Percentiles rank a stretch among this genome's conserved stretches.
Conservation (phyloP, 2,888 invertebrate species). For the Cerceris rybyensis region DNA sequence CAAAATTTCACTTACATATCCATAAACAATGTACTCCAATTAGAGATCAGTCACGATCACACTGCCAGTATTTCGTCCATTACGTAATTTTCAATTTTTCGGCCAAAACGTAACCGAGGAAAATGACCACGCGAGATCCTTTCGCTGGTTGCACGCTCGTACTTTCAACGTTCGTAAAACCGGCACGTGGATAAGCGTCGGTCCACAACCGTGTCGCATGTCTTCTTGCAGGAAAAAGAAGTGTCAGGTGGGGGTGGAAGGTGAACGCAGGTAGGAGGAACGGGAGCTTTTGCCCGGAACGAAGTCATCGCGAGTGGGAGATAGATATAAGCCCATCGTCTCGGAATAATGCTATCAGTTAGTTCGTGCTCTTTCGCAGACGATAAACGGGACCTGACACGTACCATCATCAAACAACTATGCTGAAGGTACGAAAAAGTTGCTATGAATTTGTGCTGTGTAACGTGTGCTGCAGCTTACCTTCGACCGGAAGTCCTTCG, state of each 20-base stretch:
- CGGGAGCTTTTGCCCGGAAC: slow-evolving; percentile 66
- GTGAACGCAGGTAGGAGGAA: slow-evolving; percentile 23
- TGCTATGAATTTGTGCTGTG: not conserved
- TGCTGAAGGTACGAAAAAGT: slow-evolving; percentile 74
- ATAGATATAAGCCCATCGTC: slow-evolving; percentile 80
- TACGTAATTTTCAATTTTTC: not conserved
- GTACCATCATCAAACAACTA: slow-evolving; percentile 65
- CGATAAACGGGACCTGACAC: slow-evolving; percentile 46
- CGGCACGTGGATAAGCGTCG: slow-evolving; percentile 37
- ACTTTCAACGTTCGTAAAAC: slow-evolving; percentile 17
- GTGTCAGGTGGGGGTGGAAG: slow-evolving; percentile 22
- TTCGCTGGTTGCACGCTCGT: slow-evolving; percentile 8
- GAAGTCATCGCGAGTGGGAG: slow-evolving; percentile 77
- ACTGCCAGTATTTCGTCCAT: no score
- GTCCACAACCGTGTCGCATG: slow-evolving; percentile 3
- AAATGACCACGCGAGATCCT: slow-evolving; percentile 10
- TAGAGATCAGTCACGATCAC: no score
- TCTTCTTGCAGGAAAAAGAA: slow-evolving; percentile 31
- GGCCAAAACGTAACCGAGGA: not conserved
- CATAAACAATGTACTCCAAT: no score
- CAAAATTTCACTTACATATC: no score
- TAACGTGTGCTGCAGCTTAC: not conserved
- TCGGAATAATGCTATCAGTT: slow-evolving; percentile 81
- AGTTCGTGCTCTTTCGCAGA: slow-evolving; percentile 76
- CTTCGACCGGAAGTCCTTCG: no score